These are phyloP conservation scores for Patagioenas fasciata DNA, from an alignment of 2,113 vertebrate species.

Conservation along the genomic window DNA sequence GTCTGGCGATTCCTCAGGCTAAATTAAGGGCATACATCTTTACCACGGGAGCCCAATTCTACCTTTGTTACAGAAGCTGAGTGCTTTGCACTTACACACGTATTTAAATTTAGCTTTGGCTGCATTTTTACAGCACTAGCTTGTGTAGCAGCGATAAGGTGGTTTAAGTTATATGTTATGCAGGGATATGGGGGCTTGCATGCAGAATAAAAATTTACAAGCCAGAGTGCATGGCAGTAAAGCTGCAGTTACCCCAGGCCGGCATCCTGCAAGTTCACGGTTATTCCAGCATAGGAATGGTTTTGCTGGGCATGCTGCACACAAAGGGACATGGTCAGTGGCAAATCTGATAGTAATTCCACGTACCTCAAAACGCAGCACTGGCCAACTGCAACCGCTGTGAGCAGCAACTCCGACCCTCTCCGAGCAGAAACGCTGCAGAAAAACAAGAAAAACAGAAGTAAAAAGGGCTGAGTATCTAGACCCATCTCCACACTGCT, in stretches of 20 bases:
- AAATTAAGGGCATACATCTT: slow-evolving; percentile 32
- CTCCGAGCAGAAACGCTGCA: not conserved
- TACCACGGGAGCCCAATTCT: slow-evolving; percentile 9
- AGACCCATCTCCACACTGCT: not conserved
- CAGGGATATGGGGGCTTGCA: not conserved
- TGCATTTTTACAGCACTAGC: slow-evolving; percentile 35
- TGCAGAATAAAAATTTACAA: not conserved
- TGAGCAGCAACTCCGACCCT: not conserved
- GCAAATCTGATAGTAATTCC: not conserved
- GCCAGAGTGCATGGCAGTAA: not conserved
- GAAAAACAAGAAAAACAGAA: no score
- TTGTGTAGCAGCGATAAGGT: not conserved
- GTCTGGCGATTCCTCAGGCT: slow-evolving; percentile 28
- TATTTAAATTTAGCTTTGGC: slow-evolving; percentile 52
- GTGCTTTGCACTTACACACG: not conserved
- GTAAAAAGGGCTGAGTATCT: not conserved
- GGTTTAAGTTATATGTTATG: not conserved
- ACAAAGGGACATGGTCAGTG: not conserved
- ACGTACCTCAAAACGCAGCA: not conserved
- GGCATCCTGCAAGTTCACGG: not conserved
- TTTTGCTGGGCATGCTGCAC: not conserved
- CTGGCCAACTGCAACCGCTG: not conserved
- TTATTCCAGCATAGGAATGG: not conserved
- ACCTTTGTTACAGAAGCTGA: slow-evolving; percentile 42
- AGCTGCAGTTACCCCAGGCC: not conserved